A percentile compares a stretch with the other conserved stretches of the same genome.
Evolutionary conservation across 2,888 invertebrate species (phyloP).

Genomic region (Macrostomum cliftonense): DNA sequence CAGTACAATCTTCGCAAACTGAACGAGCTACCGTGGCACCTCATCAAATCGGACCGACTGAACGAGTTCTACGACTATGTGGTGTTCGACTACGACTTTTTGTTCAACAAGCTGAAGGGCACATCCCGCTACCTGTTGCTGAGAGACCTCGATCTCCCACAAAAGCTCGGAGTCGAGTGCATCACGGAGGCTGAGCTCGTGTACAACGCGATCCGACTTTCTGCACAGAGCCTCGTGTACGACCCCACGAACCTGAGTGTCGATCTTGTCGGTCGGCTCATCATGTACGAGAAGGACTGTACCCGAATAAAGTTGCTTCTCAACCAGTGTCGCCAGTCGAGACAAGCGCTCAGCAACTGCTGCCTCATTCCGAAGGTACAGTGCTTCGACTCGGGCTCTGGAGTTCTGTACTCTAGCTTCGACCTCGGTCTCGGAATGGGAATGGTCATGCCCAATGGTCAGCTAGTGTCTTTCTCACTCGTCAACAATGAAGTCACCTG

Average conservation of each 20-base stretch:
- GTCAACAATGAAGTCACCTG: not conserved
- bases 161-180: not conserved
- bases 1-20: conserved; percentile 25
- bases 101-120: not conserved
- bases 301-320: not conserved
- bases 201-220: conserved; percentile 5
- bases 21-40: conserved; percentile 23
- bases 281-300: not conserved
- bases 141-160: not conserved
- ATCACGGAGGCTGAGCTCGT: not conserved
- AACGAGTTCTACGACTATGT: not conserved
- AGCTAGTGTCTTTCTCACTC: not conserved
- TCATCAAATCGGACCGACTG: conserved; percentile 10
- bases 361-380: not conserved
- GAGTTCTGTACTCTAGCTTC: not conserved
- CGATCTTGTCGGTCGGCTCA: not conserved
- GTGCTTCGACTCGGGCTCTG: not conserved
- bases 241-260: not conserved
- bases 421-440: not conserved
- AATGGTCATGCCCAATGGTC: not conserved
- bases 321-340: not conserved
- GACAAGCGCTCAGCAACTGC: not conserved
- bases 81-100: not conserved
- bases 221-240: conserved; percentile 2
- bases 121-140: not conserved